These are phyloP conservation scores for Tenualosa thibaudeaui DNA, from an alignment of 2,797 vertebrate genomes.

Conservation along the genomic window DNA sequence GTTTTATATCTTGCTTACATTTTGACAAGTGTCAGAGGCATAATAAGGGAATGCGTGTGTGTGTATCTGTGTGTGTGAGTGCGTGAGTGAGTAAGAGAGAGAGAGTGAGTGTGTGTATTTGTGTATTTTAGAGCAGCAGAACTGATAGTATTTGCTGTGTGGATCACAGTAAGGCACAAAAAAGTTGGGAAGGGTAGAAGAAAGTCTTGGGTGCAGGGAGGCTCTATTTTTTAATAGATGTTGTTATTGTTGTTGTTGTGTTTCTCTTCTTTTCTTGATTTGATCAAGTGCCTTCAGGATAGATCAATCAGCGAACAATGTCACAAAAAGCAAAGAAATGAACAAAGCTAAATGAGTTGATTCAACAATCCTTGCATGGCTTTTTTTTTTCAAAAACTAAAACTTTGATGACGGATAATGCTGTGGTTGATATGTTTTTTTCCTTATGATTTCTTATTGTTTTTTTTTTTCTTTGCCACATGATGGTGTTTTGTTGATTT, in stretches of 20 bases:
- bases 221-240: slow-evolving; percentile 41
- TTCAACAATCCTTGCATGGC: slow-evolving; percentile 57
- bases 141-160: slow-evolving; percentile 68
- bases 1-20: slow-evolving; percentile 27
- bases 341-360: slow-evolving; percentile 34
- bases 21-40: slow-evolving; percentile 22
- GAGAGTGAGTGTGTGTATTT: not conserved
- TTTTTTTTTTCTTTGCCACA: slow-evolving; percentile 55
- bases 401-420: slow-evolving; percentile 69
- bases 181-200: slow-evolving; percentile 44
- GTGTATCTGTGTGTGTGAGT: not conserved
- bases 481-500: slow-evolving; percentile 72
- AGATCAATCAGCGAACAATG: slow-evolving; percentile 63
- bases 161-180: slow-evolving; percentile 73
- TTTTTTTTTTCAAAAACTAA: slow-evolving; percentile 48
- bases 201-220: slow-evolving; percentile 39
- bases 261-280: slow-evolving; percentile 52
- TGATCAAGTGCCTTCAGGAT: slow-evolving; percentile 91
- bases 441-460: slow-evolving; percentile 35
- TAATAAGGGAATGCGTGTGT: slow-evolving; percentile 21
- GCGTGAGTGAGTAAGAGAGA: not conserved
- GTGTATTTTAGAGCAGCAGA: slow-evolving; percentile 36
- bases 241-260: slow-evolving; percentile 60
- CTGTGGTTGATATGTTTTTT: slow-evolving; percentile 69
- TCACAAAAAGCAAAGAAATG: slow-evolving; percentile 58